A percentile compares a stretch with the other conserved stretches of the same genome.
Conservation (phyloP, 2,888 invertebrate species). For the Ecliptopera silaceata region DNA sequence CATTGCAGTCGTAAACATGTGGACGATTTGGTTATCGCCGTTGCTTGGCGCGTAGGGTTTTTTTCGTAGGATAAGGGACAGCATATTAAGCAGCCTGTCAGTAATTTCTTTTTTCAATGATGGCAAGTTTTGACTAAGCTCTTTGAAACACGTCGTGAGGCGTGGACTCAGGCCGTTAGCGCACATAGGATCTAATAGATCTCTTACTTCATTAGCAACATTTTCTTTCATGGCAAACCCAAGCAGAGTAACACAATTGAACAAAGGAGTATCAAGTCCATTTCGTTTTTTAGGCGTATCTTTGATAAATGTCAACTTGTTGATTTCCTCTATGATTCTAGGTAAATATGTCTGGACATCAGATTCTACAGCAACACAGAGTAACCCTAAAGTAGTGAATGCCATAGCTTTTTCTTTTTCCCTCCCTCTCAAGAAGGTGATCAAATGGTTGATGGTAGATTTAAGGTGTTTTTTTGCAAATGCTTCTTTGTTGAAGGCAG, state of each 20-base stretch:
- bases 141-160: conserved; percentile 94
- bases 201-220: conserved; percentile 90
- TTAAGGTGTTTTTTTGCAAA: conserved; percentile 90
- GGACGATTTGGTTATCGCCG: conserved; percentile 72
- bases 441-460: conserved; percentile 90
- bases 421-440: conserved; percentile 89
- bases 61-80: conserved; percentile 95
- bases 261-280: conserved; percentile 92
- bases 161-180: conserved; percentile 95
- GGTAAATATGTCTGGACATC: conserved; percentile 91
- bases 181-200: conserved; percentile 95
- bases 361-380: conserved; percentile 93
- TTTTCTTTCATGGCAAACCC: conserved; percentile 93
- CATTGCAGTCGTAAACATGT: conserved; percentile 67
- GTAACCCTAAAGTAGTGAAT: conserved; percentile 95
- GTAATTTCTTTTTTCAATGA: conserved; percentile 95
- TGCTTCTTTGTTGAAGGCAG: conserved; percentile 93
- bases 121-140: conserved; percentile 94
- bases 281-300: conserved; percentile 90
- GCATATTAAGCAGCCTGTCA: conserved; percentile 94
- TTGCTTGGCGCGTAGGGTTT: conserved; percentile 87
- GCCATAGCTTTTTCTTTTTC: conserved; percentile 94
- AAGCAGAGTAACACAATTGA: conserved; percentile 96
- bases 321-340: conserved; percentile 90
- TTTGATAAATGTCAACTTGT: conserved; percentile 87